Base-by-base conservation (phyloP, 1,140 invertebrate species). In the Hylyphantes graminicola region DNA sequence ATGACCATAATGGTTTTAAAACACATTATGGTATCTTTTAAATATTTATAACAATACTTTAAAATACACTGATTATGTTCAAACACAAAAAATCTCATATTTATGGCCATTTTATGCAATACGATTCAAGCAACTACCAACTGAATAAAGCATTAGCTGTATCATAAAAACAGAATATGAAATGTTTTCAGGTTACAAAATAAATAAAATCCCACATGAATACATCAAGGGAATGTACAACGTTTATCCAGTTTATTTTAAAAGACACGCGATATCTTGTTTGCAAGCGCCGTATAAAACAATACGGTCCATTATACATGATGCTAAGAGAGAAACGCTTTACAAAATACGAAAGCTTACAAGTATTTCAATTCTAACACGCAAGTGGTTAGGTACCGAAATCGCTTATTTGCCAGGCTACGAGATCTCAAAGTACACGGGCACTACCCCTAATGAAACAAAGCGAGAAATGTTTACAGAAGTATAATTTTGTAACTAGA, bases 401-500 rank as follows among this genome's bases (percentile, higher is more conserved):
- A 57, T 80, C 61, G 54, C 70, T 55, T 80, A n/a, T 80, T 80
- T 80, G 59, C 21, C 65, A 50, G 21, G 54, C 48, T 67, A 67
- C 17, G 54, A 59, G 19, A 48, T 48, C 48, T 21, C 61, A 78
- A 78, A 67, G 54, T 53, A 51, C 53, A 78, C 35, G 59, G n/a
- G 63, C 19, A 17, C 51, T 13, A 13, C 13, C n/a, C 19, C 55
- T 21, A 35, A 35, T 51, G 3, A 17, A 80, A 80, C 70, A 67
- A 48, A 55, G 19, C 35, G 11, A 17, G 76, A 35, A 80, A 70
- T 80, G 77, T 80, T 70, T 68, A 70, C 77, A 80, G 55, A 80
- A 59, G 77, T 70, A 80, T 80, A 80, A 50, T 80, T 70, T 70
- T 70, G 77, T 80, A 48, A 70, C 74, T 19, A 59, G n/a, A 35